Percentiles rank a stretch among this genome's conserved stretches.
Conservation (phyloP, 2,797 vertebrate species). For the Periparus ater region DNA sequence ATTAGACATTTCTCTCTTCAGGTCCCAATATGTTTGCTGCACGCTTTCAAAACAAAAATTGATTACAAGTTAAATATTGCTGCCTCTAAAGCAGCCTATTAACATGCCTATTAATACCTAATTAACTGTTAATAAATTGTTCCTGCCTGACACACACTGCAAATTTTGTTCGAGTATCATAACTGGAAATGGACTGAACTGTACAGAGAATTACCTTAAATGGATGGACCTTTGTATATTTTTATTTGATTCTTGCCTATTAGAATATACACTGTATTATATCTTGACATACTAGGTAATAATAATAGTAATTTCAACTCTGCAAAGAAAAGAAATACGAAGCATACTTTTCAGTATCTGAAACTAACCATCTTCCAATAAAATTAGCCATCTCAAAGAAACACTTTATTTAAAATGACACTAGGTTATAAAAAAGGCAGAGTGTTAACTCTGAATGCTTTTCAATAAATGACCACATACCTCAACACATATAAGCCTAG, state of each 20-base stretch:
- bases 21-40: constrained; percentile 78
- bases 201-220: background rate
- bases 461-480: background rate
- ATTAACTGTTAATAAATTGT: background rate
- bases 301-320: background rate
- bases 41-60: constrained; percentile 48
- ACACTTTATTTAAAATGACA: background rate
- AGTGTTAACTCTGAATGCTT: background rate
- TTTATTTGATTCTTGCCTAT: background rate
- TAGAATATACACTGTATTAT: background rate
- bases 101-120: background rate
- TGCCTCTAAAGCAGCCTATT: background rate
- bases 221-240: background rate
- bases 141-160: background rate
- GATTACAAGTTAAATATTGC: background rate
- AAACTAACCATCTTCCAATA: background rate
- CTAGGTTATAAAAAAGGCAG: background rate
- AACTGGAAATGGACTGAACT: background rate
- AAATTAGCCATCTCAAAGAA: background rate
- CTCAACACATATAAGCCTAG: background rate
- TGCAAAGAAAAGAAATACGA: background rate
- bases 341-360: background rate
- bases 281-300: background rate
- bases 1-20: constrained; percentile 82
- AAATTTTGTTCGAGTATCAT: background rate